Base-by-base conservation (phyloP, 1,140 invertebrate species). In the Zaprionus inermis region DNA sequence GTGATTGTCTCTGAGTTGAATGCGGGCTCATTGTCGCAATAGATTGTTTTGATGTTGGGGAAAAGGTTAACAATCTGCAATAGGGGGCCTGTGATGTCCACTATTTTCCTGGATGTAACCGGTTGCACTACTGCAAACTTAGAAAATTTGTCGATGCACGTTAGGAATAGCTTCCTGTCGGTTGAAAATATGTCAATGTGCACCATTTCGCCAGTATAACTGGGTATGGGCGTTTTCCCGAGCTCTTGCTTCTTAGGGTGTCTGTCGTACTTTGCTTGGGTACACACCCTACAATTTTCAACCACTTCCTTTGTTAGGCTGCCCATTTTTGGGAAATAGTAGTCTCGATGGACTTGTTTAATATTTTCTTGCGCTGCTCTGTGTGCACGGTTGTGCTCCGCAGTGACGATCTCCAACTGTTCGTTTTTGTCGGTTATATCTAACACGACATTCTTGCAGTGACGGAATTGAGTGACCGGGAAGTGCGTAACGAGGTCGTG, bases 1-100 rank as follows among this genome's bases (percentile, higher is more conserved):
- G 28, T 51, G 7, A 58, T 24, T 1, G 55, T 59, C 14, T 68
- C 65, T n/a, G 61, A 54, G 14, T 44, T 67, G n/a, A 58, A 58
- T 4, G 56, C 10, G 12, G 56, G 10, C 20, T 41, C 56, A 12
- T 46, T 60, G n/a, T 60, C 41, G 41, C 38, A 60, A 18, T 30
- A 60, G 2, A 60, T 30, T 1, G 38, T 28, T 12, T 28, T 60
- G 3, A 10, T 60, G 3, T 60, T 10, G 41, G 24, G 36, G 36
- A 60, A 60, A 9, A 60, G 4, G 57, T 46, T 60, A 1, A 60
- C 11, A 9, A 60, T 7, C 3, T 60, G 57, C 5, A 28, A 28
- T 4, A 59, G 28, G 6, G 41, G 38, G 0, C 1, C n/a, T 16
- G n/a, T 59, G 11, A 59, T n/a, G 34, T 57, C 55, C 4, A 12